phyloP scores from a whole-genome alignment of 1,140 invertebrate genomes.

The Drosophila repletoides region DNA sequence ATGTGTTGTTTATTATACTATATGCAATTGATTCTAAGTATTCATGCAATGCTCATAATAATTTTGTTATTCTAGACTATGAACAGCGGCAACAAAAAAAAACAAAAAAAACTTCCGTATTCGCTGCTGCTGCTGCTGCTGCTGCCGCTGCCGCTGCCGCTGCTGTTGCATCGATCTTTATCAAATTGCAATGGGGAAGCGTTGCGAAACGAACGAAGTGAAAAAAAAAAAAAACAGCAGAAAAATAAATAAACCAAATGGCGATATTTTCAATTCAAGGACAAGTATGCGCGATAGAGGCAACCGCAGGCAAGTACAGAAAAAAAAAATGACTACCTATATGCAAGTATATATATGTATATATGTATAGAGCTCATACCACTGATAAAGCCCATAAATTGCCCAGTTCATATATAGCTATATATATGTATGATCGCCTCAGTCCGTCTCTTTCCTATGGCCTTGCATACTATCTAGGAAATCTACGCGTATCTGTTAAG shows the following conservation, averaged over 20 bases:
- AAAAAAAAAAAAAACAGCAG: conserved; percentile 7
- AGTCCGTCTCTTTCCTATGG: too few relatives aligned
- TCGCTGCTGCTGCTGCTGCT: conserved; percentile 29
- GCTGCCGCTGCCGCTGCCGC: conserved; percentile 21
- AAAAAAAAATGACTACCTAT: conserved; percentile 17
- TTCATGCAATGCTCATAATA: conserved; percentile 49
- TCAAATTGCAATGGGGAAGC: conserved; percentile 77
- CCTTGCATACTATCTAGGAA: conserved; percentile 53
- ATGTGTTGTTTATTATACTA: background rate
- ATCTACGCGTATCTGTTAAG: conserved; percentile 62
- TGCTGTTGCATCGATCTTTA: conserved; percentile 65
- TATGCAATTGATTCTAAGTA: conserved; percentile 9
- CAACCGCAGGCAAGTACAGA: conserved; percentile 22
- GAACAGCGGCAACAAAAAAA: too few relatives aligned
- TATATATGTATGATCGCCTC: background rate
- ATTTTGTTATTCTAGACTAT: conserved; percentile 55
- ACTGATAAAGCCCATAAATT: conserved; percentile 42
- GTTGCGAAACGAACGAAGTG: conserved; percentile 27
- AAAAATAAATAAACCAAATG: conserved; percentile 40
- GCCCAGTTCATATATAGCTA: background rate
- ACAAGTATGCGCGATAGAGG: conserved; percentile 60
- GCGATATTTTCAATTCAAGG: conserved; percentile 58
- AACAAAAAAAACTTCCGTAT: conserved; percentile 72
- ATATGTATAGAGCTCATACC: conserved; percentile 47
- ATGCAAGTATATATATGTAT: conserved; percentile 23